Evolutionary conservation across 1,140 invertebrate species (phyloP).

Genomic region (Orchesella cincta): DNA sequence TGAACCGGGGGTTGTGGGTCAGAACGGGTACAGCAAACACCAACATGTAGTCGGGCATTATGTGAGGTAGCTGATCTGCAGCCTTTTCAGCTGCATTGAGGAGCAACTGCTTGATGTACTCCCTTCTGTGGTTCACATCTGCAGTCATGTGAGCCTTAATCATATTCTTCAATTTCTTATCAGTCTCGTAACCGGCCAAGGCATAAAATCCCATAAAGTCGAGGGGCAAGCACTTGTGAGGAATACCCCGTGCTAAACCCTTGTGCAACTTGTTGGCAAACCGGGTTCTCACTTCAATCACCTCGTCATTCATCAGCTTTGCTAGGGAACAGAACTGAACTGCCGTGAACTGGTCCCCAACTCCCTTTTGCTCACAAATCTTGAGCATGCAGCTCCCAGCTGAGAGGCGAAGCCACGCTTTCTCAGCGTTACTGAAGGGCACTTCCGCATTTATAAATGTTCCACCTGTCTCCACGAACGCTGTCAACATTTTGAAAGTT

Average conservation of each 20-base stretch:
- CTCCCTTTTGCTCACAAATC: constrained; percentile 92
- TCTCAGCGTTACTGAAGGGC: constrained; percentile 76
- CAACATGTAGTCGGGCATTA: constrained; percentile 93
- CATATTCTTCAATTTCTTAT: constrained; percentile 69
- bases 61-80: constrained; percentile 75
- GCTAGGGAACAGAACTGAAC: constrained; percentile 94
- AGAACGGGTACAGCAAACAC: constrained; percentile 91
- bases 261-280: constrained; percentile 92
- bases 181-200: constrained; percentile 79
- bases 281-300: constrained; percentile 83
- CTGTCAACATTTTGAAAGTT: constrained; percentile 87
- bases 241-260: constrained; percentile 76
- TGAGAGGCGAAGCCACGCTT: constrained; percentile 85
- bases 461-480: constrained; percentile 85
- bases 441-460: constrained; percentile 59
- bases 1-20: constrained; percentile 84
- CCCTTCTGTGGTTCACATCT: constrained; percentile 85
- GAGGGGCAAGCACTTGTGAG: constrained; percentile 84
- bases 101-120: constrained; percentile 82
- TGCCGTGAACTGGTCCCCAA: constrained; percentile 88
- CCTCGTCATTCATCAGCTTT: constrained; percentile 85
- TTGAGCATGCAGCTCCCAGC: constrained; percentile 95
- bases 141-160: constrained; percentile 76
- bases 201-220: constrained; percentile 97
- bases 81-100: constrained; percentile 66